Base-by-base conservation (phyloP, 2,797 vertebrate genomes). In the Platyrinchus mystaceus region DNA sequence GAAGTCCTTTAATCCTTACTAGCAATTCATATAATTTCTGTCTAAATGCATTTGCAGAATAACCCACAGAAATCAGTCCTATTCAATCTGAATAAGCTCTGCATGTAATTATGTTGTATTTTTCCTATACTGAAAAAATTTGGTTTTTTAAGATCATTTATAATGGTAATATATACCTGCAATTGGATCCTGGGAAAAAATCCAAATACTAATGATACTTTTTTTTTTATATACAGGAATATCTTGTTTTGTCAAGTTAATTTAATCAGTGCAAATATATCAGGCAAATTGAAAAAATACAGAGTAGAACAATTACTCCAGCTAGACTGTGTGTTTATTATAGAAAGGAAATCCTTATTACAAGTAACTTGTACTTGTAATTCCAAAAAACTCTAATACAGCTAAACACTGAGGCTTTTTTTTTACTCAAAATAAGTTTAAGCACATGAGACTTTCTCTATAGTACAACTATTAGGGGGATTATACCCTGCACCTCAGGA, bases 301-400 rank as follows among this genome's bases (percentile, higher is more conserved):
- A 77, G 63, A 70, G 23, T 22, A 59, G 6, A 67, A 43, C 44
- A 85, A 85, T 80, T 75, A 87, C 23, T 88, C 53, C 73, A 85
- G 34, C 13, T 46, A 91, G 60, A 82, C 36, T 23, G 21, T 44
- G n/a, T 77, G 64, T 49, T 85, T 90, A 46, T 60, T 52, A 77
- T 21, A 59, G 77, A 87, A 82, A 89, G 30, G 49, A 94, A 94
- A 80, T 85, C 37, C 19, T 93, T 91, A 85, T 74, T 92, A 74
- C 19, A 80, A 77, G 64, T 77, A 77, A 67, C 82, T 91, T 82
- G 53, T 87, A 78, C 44, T 80, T 85, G 49, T 76, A 93, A 90
- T 84, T 89, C 20, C 43, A 86, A 55, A 49, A 81, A 86, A 89
- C 87, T 90, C 21, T 82, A 64, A 92, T 26, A 69, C 13, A 87